A percentile compares a stretch with the other conserved stretches of the same genome.
Evolutionary conservation across 2,797 vertebrate genomes (phyloP).

Genomic region (Microcaecilia unicolor): DNA sequence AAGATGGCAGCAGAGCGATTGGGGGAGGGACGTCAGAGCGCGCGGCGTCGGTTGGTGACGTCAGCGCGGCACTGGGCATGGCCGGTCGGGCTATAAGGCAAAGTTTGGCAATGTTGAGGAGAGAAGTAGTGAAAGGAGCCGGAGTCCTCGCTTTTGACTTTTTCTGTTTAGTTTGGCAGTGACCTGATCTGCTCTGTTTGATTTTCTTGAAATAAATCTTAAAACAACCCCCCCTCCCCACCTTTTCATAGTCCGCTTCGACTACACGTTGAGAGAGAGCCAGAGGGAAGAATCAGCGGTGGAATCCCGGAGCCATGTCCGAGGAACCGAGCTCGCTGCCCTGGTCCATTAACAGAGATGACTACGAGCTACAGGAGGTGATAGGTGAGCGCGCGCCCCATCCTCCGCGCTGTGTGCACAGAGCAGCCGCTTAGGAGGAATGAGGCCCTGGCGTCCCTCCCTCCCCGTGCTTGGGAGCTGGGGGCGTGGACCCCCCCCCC

Average conservation of each 20-base stretch:
- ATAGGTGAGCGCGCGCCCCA: conserved; percentile 92
- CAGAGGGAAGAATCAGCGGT: too few relatives aligned
- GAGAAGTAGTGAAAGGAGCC: conserved; percentile 35
- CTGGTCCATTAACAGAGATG: conserved; percentile 98
- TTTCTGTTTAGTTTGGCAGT: neutral
- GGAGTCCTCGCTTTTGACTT: conserved; percentile 7
- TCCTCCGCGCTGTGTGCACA: too few relatives aligned
- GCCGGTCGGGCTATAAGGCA: conserved; percentile 59
- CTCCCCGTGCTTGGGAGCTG: neutral
- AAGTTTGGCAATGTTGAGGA: conserved; percentile 81
- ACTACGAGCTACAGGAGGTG: conserved; percentile 96
- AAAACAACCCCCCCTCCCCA: too few relatives aligned
- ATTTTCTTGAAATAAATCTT: too few relatives aligned
- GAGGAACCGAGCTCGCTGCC: conserved; percentile 87
- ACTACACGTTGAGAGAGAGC: too few relatives aligned
- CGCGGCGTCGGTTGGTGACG: conserved; percentile 42
- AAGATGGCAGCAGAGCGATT: conserved; percentile 64
- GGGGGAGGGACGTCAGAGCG: too few relatives aligned
- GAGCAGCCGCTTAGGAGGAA: too few relatives aligned
- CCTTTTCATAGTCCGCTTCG: too few relatives aligned
- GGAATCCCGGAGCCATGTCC: conserved; percentile 80
- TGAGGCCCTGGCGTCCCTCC: neutral
- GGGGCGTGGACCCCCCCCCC: neutral
- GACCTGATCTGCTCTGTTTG: conserved; percentile 14
- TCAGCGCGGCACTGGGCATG: conserved; percentile 35